Evolutionary conservation across 2,113 vertebrate species (phyloP), one percentile per base, ranked within the genome.

Genomic region (Strigops habroptila): DNA sequence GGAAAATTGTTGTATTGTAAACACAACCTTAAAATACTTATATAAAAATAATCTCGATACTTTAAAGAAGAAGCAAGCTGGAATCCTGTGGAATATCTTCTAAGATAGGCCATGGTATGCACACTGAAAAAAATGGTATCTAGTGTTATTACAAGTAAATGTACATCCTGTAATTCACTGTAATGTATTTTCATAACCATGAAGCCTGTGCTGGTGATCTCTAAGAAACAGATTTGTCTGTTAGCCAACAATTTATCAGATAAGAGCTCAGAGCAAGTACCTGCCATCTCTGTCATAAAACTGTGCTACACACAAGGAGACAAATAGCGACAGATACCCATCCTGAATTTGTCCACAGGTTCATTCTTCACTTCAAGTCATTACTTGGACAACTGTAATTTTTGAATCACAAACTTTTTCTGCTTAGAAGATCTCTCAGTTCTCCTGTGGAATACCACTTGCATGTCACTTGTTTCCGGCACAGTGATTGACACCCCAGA

Each of bases 161-260:
- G 14, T 79, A 53, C 53, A 41, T 88, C 33, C 64, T 41, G 28
- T 75, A 80, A 68, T 71, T 70, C 89, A 43, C 35, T 76, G 30
- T 79, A 91, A 89, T 86, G 43, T 82, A 14, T 89, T 97, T 94
- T 83, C 87, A 89, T 77, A 92, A 64, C 60, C 53, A 15, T 41
- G 46, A 94, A 70, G 64, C 41, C 77, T 69, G 51, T 89, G 68
- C 67, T 90, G 55, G 48, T 73, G 37, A 91, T 93, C 59, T 80
- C n/a, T 49, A 82, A 92, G 70, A 95, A 95, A 28, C 49, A 82
- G 89, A 68, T 96, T 85, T 74, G 15, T 84, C 23, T 76, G 39
- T 95, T 96, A 92, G 51, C 82, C 82, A 83, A 37, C 89, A 92
- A 93, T 91, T 96, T 96, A 85, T 63, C 91, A 84, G 35, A 30